Evolutionary conservation across 2,888 invertebrate species (phyloP), one percentile per base, ranked within the genome.

Genomic region (Dioctria rufipes): DNA sequence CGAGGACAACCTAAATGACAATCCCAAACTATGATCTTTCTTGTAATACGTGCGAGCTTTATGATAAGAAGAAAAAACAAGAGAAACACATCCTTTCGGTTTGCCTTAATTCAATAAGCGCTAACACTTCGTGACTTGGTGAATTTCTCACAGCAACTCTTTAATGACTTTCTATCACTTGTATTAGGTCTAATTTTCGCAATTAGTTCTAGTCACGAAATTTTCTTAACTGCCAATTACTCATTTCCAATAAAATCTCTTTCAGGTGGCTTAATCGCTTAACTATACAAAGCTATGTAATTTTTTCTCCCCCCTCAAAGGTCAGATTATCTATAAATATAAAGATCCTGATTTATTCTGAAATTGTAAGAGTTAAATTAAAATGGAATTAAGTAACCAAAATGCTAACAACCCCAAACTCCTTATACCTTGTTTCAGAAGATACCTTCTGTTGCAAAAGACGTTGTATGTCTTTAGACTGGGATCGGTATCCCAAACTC

Each of bases 61-160:
- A 3, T 5, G 39, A 11, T n/a, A 39, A 49, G 40, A 71, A 37
- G 65, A 39, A 40, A n/a, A 54, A 71, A 39, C 39, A 40, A 42
- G 40, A 13, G 71, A 39, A 54, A 71, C 71, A 54, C 58, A 54
- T 71, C 40, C 25, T 25, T 54, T 40, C 9, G 51, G 71, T 40
- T 71, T 49, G 9, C 13, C 71, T 39, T 71, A 71, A 71, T 71
- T 71, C 71, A 71, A 71, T 71, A 54, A 71, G 71, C 54, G 54
- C 37, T 54, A 71, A 54, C 54, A 54, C 42, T 71, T 40, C 71
- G 71, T 71, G 71, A 71, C 71, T 71, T 40, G 54, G 54, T 49
- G 39, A 71, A 71, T 71, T 54, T 54, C 25, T n/a, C 54, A 71
- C 39, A 71, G 54, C 71, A 71, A 11, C 71, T 71, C 51, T 71